Percentiles rank a stretch among this genome's conserved stretches.
These are phyloP conservation scores for Mugil cephalus DNA, from an alignment of 2,113 vertebrate species.

Conservation along the genomic window DNA sequence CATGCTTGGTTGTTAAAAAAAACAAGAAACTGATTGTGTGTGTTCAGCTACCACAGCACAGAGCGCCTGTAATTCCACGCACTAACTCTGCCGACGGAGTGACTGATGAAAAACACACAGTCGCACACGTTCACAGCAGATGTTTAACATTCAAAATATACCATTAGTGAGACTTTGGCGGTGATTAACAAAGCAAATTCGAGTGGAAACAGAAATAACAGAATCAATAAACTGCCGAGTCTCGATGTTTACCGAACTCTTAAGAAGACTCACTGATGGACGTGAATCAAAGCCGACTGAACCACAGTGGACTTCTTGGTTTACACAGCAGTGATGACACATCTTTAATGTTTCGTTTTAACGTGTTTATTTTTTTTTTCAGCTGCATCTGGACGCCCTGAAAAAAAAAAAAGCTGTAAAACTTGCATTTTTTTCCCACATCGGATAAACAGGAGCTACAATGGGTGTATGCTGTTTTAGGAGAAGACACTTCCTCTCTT, in stretches of 20 bases:
- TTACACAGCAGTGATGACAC: conserved; percentile 28
- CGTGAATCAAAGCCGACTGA: conserved; percentile 55
- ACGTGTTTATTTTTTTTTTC: conserved; percentile 2
- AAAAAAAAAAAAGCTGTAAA: conserved; percentile 4
- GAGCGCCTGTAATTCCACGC: not conserved
- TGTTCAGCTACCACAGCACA: not conserved
- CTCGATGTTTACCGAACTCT: conserved; percentile 72
- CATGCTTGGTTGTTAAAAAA: not conserved
- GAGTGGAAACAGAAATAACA: conserved; percentile 65
- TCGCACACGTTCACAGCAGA: conserved; percentile 21
- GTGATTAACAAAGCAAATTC: conserved; percentile 72
- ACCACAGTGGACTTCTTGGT: conserved; percentile 43
- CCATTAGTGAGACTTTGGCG: conserved; percentile 49
- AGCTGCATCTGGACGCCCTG: not conserved
- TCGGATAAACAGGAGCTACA: not conserved
- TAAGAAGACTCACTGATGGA: conserved; percentile 67
- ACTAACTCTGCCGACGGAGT: not conserved
- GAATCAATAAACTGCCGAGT: conserved; percentile 74
- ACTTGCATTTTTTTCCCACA: not conserved
- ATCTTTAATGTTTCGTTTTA: conserved; percentile 11
- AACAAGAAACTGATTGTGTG: conserved; percentile 19
- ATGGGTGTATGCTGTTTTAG: conserved; percentile 4
- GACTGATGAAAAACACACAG: conserved; percentile 2
- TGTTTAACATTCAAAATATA: conserved; percentile 45
- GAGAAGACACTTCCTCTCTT: conserved; percentile 11